Percentiles rank a stretch among this genome's conserved stretches.
Conservation (phyloP, 2,797 vertebrate genomes). For the Neopelma chrysocephalum region DNA sequence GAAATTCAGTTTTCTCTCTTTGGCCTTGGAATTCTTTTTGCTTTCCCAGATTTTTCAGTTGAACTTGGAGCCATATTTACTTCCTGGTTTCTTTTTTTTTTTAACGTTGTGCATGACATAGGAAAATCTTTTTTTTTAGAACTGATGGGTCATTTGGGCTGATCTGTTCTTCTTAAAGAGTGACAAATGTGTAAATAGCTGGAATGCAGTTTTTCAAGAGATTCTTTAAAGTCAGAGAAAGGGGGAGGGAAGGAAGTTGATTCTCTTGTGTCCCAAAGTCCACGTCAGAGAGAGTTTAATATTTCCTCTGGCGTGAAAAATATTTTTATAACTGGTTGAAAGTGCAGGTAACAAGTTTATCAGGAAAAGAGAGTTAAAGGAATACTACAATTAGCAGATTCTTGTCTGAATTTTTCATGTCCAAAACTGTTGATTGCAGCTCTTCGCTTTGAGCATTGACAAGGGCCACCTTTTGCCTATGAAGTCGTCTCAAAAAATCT, state of each 20-base stretch:
- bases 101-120: slow-evolving; percentile 54
- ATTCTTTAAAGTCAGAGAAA: slow-evolving; percentile 31
- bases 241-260: slow-evolving; percentile 20
- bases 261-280: slow-evolving; percentile 66
- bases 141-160: slow-evolving; percentile 28
- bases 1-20: neutral
- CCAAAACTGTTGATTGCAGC: slow-evolving; percentile 23
- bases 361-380: slow-evolving; percentile 52
- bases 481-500: slow-evolving; percentile 55
- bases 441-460: slow-evolving; percentile 57
- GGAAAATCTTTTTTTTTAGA: slow-evolving; percentile 30
- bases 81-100: neutral
- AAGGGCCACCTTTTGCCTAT: slow-evolving; percentile 70
- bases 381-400: slow-evolving; percentile 33
- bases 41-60: neutral
- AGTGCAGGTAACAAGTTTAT: slow-evolving; percentile 53
- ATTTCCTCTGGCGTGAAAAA: slow-evolving; percentile 47
- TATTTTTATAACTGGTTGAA: slow-evolving; percentile 63
- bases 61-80: neutral
- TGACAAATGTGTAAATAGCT: slow-evolving; percentile 71
- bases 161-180: slow-evolving; percentile 43
- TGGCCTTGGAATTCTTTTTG: neutral
- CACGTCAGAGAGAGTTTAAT: slow-evolving; percentile 35
- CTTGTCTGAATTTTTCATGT: slow-evolving; percentile 48
- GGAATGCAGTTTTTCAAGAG: slow-evolving; percentile 70